Evolutionary conservation across 2,888 invertebrate genomes (phyloP).

Genomic region (Cordilura impudica): DNA sequence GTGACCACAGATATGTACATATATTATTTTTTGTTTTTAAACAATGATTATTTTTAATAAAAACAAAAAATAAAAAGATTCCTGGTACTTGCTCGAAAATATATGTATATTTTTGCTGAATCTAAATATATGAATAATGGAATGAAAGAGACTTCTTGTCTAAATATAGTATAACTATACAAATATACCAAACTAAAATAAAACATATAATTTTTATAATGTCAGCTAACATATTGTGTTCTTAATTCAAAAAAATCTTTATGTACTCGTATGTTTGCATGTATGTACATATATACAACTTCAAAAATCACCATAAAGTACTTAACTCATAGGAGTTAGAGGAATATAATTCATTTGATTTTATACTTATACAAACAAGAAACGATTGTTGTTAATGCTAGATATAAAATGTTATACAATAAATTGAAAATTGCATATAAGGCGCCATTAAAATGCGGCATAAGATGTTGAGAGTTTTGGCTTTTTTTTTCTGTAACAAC

Average conservation of each 20-base stretch:
- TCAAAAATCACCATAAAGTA: background rate
- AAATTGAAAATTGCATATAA: conserved; percentile 55
- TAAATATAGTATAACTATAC: background rate
- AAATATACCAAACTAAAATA: background rate
- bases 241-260: conserved; percentile 7
- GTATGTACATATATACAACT: background rate
- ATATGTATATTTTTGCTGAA: no score
- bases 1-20: no score
- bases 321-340: background rate
- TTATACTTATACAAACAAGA: conserved; percentile 1
- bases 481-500: conserved; percentile 1
- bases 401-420: conserved; percentile 48
- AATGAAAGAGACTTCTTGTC: no score
- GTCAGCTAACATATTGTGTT: conserved; percentile 49
- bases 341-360: background rate
- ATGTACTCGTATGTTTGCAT: background rate
- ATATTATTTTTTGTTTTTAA: no score
- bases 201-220: conserved; percentile 39
- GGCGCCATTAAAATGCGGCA: conserved; percentile 59
- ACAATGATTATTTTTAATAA: no score
- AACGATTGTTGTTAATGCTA: conserved; percentile 40
- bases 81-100: no score
- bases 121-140: no score
- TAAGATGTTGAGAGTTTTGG: conserved; percentile 41
- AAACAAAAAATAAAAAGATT: no score